Conservation (phyloP, 2,113 vertebrate genomes). For the Periophthalmus modestus region DNA sequence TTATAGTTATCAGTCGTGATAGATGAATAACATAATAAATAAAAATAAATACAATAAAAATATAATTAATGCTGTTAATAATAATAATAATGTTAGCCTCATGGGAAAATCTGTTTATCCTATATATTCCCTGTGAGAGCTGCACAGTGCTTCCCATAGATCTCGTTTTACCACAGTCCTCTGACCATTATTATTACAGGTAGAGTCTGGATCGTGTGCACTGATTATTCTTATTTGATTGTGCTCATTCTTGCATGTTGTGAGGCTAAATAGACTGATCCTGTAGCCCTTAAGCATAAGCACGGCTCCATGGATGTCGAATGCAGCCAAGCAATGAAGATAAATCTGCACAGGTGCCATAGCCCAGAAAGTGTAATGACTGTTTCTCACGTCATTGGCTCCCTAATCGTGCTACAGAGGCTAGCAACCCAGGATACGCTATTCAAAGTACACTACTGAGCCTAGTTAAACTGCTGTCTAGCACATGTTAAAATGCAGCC, state of each 20-base stretch:
- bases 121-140: too few species aligned
- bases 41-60: not conserved
- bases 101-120: too few species aligned
- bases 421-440: conserved; percentile 51
- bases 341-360: conserved; percentile 68
- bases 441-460: conserved; percentile 52
- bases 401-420: conserved; percentile 68
- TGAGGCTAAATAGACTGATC: conserved; percentile 56
- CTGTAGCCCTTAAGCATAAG: conserved; percentile 38
- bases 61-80: too few species aligned
- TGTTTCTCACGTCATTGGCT: conserved; percentile 68
- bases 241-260: conserved; percentile 58
- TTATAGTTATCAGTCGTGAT: conserved; percentile 6
- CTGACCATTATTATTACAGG: conserved; percentile 38
- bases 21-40: not conserved
- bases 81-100: too few species aligned
- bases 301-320: conserved; percentile 33
- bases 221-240: conserved; percentile 60
- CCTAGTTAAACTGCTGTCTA: conserved; percentile 53
- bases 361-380: conserved; percentile 62
- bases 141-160: too few species aligned
- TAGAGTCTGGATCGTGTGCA: conserved; percentile 23
- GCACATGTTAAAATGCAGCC: conserved; percentile 47
- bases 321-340: conserved; percentile 63
- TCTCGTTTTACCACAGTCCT: too few species aligned